These are phyloP conservation scores for Pyrocephalus nanus DNA, from an alignment of 2,797 vertebrate genomes.

Conservation along the genomic window DNA sequence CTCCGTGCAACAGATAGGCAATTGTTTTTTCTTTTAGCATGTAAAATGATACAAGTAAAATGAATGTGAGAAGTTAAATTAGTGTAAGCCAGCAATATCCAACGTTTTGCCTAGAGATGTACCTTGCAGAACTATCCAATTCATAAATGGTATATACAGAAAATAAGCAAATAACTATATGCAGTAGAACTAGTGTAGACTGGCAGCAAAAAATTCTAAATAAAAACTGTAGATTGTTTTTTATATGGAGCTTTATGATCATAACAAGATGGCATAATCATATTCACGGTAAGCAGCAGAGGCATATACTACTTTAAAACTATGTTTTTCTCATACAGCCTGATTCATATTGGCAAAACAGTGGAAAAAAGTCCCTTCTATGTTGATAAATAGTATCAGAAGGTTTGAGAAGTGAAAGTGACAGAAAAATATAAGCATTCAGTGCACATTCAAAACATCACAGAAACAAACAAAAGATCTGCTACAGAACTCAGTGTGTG, in stretches of 20 bases:
- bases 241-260: neutral
- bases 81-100: neutral
- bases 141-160: neutral
- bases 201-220: neutral
- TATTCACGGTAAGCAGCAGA: neutral
- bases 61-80: neutral
- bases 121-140: neutral
- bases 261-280: neutral
- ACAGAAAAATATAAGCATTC: neutral
- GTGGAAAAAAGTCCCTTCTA: neutral
- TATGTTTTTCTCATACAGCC: neutral
- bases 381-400: neutral
- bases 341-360: neutral
- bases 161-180: neutral
- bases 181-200: neutral
- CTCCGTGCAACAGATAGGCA: neutral
- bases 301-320: neutral
- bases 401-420: neutral
- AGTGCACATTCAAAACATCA: neutral
- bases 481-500: neutral
- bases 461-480: neutral
- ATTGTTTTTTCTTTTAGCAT: neutral
- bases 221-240: neutral
- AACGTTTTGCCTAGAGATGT: neutral
- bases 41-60: neutral